These are phyloP conservation scores for Prionace glauca DNA, from an alignment of 2,797 vertebrate species.

Conservation along the genomic window DNA sequence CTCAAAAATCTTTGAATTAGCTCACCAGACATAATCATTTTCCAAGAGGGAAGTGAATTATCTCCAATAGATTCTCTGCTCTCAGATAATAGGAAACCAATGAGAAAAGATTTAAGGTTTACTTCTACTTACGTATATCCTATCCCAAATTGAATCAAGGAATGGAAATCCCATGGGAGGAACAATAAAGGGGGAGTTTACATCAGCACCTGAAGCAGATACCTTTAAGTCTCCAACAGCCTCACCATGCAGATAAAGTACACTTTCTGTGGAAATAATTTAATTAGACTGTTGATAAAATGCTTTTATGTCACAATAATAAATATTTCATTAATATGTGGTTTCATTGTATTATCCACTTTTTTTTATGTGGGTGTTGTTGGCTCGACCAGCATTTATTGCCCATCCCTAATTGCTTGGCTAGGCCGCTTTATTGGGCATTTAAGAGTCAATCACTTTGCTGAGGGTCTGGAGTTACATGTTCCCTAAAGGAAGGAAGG, in stretches of 20 bases:
- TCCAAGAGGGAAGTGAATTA: background rate
- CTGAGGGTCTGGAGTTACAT: no score
- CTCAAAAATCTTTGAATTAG: background rate
- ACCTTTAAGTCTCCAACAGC: conserved; percentile 59
- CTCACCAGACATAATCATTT: background rate
- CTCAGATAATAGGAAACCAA: background rate
- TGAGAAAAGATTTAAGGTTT: background rate
- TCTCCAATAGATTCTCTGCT: background rate
- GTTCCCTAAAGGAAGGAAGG: no score
- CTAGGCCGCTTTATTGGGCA: no score
- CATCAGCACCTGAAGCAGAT: conserved; percentile 55
- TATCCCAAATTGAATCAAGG: conserved; percentile 59
- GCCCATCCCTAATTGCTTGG: no score
- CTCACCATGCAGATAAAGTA: conserved; percentile 63
- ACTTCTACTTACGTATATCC: conserved; percentile 63
- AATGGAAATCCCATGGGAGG: conserved; percentile 62
- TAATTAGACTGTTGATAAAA: background rate
- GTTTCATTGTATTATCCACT: background rate
- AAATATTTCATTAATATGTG: background rate
- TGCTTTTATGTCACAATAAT: background rate
- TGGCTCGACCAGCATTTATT: no score
- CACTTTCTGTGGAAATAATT: conserved; percentile 54
- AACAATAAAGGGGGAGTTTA: conserved; percentile 65
- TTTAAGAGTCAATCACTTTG: no score
- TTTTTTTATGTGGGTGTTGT: no score